A percentile compares a stretch with the other conserved stretches of the same genome.
These are phyloP conservation scores for Drosophila ananassae DNA, from an alignment of 1,140 invertebrate species.

Conservation along the genomic window DNA sequence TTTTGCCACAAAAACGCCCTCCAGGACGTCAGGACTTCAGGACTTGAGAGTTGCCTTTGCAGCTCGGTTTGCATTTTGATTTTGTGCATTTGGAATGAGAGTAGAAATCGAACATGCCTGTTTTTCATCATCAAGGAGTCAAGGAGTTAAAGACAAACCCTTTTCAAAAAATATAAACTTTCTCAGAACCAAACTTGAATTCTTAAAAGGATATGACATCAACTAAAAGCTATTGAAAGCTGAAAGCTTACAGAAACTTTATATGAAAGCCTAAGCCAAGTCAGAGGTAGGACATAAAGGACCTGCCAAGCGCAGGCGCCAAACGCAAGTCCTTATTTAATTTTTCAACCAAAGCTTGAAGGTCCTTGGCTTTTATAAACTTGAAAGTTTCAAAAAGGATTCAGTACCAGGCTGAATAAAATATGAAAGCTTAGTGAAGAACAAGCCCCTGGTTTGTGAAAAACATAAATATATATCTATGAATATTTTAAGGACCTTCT, in stretches of 20 bases:
- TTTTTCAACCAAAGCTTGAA: neutral
- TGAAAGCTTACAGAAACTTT: no score
- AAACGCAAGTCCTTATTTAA: neutral
- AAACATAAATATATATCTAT: neutral
- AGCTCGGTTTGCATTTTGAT: constrained; percentile 19
- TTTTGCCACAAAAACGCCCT: constrained; percentile 10
- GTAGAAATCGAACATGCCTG: neutral
- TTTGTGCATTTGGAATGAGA: constrained; percentile 13
- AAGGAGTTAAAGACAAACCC: neutral
- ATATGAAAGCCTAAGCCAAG: neutral
- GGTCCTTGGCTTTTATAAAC: neutral
- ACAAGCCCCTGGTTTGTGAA: neutral
- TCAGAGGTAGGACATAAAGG: neutral
- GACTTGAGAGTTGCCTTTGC: neutral
- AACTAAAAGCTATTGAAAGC: neutral
- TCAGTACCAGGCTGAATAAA: neutral
- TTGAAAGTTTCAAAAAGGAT: neutral
- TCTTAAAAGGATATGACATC: neutral
- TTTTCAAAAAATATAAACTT: no score
- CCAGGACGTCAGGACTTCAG: neutral
- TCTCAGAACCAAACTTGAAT: no score
- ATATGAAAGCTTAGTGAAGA: neutral
- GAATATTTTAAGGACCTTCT: neutral
- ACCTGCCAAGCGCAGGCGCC: neutral
- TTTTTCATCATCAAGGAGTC: neutral